A percentile compares a stretch with the other conserved stretches of the same genome.
These are phyloP conservation scores for Pristionchus arcanus DNA, from an alignment of 2,888 invertebrate species.

Conservation along the genomic window DNA sequence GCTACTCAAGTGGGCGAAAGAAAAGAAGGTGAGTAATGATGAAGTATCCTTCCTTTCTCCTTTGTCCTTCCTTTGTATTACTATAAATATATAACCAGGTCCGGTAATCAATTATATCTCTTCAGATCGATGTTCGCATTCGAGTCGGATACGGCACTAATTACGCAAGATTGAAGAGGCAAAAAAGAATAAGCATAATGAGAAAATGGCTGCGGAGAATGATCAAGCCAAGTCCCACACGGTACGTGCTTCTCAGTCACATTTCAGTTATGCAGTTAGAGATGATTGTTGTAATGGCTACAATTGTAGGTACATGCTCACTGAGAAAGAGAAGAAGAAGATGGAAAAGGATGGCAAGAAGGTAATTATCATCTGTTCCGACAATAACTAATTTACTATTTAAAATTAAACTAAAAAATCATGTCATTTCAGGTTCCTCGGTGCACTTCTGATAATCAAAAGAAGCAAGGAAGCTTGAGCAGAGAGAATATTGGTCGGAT, in stretches of 20 bases:
- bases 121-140: not conserved
- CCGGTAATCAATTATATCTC: not conserved
- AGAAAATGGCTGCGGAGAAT: not conserved
- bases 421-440: too few species aligned
- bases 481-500: too few species aligned
- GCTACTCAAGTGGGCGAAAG: not conserved
- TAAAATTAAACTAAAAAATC: not conserved
- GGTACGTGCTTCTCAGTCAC: not conserved
- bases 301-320: conserved; percentile 14
- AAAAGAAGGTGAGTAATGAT: not conserved
- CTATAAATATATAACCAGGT: too few species aligned
- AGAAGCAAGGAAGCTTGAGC: not conserved
- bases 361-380: not conserved
- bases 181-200: not conserved
- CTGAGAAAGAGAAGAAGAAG: conserved; percentile 4
- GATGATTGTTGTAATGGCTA: not conserved
- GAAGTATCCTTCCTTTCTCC: too few species aligned
- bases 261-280: not conserved
- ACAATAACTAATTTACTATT: not conserved
- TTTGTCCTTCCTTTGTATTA: too few species aligned
- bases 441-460: not conserved
- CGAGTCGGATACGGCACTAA: not conserved
- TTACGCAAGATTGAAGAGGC: not conserved
- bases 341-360: not conserved
- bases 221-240: not conserved